Evolutionary conservation across 2,113 vertebrate genomes (phyloP).

Genomic region (Myiozetetes cayanensis): DNA sequence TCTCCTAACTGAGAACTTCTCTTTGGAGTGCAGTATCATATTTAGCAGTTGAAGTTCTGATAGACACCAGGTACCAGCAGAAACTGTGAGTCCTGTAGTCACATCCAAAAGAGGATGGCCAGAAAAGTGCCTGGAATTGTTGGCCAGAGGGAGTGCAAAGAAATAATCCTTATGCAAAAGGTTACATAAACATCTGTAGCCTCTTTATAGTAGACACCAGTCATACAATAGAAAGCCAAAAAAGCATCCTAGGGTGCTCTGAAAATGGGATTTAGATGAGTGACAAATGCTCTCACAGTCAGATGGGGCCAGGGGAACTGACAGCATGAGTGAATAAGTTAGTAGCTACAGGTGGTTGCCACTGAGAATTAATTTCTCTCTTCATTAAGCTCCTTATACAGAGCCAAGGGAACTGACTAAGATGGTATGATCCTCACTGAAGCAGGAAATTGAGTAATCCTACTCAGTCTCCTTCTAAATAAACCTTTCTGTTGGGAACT

Average conservation of each 20-base stretch:
- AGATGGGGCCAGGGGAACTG: not conserved
- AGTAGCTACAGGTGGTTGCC: slow-evolving; percentile 36
- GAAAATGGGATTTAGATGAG: not conserved
- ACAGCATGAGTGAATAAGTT: not conserved
- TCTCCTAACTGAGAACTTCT: not conserved
- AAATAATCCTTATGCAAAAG: not conserved
- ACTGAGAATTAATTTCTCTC: slow-evolving; percentile 48
- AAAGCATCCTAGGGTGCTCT: not conserved
- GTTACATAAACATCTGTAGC: not conserved
- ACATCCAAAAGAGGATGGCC: not conserved
- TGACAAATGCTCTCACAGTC: not conserved
- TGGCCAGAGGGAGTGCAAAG: not conserved
- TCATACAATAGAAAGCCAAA: not conserved
- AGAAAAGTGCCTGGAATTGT: not conserved
- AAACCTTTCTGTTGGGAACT: not conserved
- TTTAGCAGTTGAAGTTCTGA: not conserved
- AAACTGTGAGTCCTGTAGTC: not conserved
- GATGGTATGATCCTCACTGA: slow-evolving; percentile 11
- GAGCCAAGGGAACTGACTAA: slow-evolving; percentile 11
- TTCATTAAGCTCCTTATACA: slow-evolving; percentile 44
- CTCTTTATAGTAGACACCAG: not conserved
- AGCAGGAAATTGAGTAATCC: slow-evolving; percentile 51
- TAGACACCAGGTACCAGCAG: not conserved
- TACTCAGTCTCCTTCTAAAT: not conserved
- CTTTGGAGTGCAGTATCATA: not conserved